Base-by-base conservation (phyloP, 2,113 vertebrate genomes). In the Eclectus roratus region DNA sequence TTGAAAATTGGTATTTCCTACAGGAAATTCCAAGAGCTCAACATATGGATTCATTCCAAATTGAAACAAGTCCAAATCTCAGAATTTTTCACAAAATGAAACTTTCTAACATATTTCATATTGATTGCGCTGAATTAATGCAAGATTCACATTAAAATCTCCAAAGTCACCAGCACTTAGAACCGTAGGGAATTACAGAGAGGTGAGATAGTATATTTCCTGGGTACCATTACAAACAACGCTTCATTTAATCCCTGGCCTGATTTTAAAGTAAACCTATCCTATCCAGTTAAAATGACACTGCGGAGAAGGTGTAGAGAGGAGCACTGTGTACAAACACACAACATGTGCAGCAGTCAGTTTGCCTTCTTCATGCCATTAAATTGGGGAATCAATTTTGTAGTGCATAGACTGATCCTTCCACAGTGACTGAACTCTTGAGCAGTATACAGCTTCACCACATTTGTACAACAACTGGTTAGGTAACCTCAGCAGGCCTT, bases 1-100 rank as follows among this genome's bases (percentile, higher is more conserved):
- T 96, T 94, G 94, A 95, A 96, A 94, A 96, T 89, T 73, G 60
- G 58, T 56, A 91, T 94, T 97, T 94, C 87, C 95, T 94, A 89
- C 78, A 96, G 86, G 93, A 96, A 96, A 96, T 95, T 97, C 95
- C 94, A 95, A 76, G 49, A 94, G 91, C 20, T 68, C 87, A 73
- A 80, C 55, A 53, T 85, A 65, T 82, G 70, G 81, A 88, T 50
- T 63, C 15, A 65, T 29, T 96, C 83, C 90, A 97, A 90, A 85
- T 52, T 91, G 77, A 94, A 96, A 58, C 35, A 92, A 84, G n/a
- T 68, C 93, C 92, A 95, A 71, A 84, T 91, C 55, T 87, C 61
- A 72, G 56, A 60, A 28, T 80, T 82, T 88, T 73, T 68, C 5
- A 25, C 43, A 74, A 92, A 89, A 78, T 61, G 33, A 74, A 71